A percentile compares a stretch with the other conserved stretches of the same genome.
Conservation (phyloP, 1,140 invertebrate genomes). For the Melitaea cinxia region DNA sequence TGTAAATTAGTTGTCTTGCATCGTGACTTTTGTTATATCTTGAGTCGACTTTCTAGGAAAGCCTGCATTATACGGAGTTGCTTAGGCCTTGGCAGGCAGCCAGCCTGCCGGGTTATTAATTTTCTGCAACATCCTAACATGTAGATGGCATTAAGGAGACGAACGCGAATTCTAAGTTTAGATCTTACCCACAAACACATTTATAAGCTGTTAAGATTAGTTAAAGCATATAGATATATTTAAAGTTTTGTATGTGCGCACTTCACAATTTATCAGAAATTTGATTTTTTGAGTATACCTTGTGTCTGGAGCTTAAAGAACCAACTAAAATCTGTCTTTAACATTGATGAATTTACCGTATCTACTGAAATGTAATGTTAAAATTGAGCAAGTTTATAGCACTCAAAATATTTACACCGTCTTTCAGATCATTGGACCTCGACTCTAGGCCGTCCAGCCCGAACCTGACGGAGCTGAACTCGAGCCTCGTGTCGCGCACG, state of each 20-base stretch:
- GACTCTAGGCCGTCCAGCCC: slow-evolving; percentile 49
- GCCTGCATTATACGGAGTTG: slow-evolving; percentile 15
- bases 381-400: too few relatives aligned
- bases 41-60: slow-evolving; percentile 28
- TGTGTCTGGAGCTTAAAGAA: too few relatives aligned
- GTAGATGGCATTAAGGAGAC: slow-evolving; percentile 11
- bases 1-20: slow-evolving; percentile 25
- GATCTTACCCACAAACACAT: slow-evolving; percentile 9
- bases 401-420: too few relatives aligned
- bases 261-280: too few relatives aligned
- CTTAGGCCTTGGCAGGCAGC: slow-evolving; percentile 19
- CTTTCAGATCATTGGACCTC: slow-evolving; percentile 46
- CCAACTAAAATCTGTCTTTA: too few relatives aligned
- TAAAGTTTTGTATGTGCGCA: too few relatives aligned
- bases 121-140: slow-evolving; percentile 16
- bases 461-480: slow-evolving; percentile 45
- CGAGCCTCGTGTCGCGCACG: slow-evolving; percentile 58
- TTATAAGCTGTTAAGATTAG: background rate
- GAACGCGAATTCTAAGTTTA: slow-evolving; percentile 7
- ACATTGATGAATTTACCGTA: too few relatives aligned
- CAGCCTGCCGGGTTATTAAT: slow-evolving; percentile 23
- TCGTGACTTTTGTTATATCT: slow-evolving; percentile 7
- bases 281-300: too few relatives aligned
- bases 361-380: too few relatives aligned
- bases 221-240: too few relatives aligned